Base-by-base conservation (phyloP, 2,888 invertebrate genomes). In the Metacarcinus magister region DNA sequence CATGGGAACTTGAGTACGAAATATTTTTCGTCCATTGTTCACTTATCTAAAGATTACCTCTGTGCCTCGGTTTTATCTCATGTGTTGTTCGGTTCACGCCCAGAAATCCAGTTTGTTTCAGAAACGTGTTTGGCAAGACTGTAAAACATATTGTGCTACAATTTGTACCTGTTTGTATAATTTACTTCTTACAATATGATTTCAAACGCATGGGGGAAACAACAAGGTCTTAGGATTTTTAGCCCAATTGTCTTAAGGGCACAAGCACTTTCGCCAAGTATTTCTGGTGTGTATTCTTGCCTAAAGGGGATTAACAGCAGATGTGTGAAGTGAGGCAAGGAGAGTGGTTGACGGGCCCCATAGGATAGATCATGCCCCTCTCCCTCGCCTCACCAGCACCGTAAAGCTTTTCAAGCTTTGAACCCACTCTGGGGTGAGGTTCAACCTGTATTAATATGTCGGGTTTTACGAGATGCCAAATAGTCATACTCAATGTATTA, bases 81-180 rank as follows among this genome's bases (percentile, higher is more conserved):
- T 23, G 60, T 43, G 39, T 54, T 60, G 46, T 39, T 60, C n/a
- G 28, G 39, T 54, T 93, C 54, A 39, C 23, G 39, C 32, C 60
- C 48, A 44, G 7, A 32, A n/a, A 48, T 39, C 82, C 32, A 82
- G 32, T 82, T n/a, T 46, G 46, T 75, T 75, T 92, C 13, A 23
- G n/a, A 92, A 39, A 46, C 67, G n/a, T 82, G 94, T 89, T 82
- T 91, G 92, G 92, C 82, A 92, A 90, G 91, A 54, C 67, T 92
- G 39, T 16, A 91, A 92, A 39, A 39, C 32, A 82, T 89, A 94
- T 82, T 94, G 96, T 96, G 96, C 96, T 96, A 96, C 96, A 96
- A 94, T 39, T 96, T 92, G 96, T 96, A 96, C 96, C 96, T 96
- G 96, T 96, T 94, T 96, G n/a, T 96, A 93, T 93, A 90, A 93